These are phyloP conservation scores for Fregetta grallaria DNA, from an alignment of 2,113 vertebrate species.

Conservation along the genomic window DNA sequence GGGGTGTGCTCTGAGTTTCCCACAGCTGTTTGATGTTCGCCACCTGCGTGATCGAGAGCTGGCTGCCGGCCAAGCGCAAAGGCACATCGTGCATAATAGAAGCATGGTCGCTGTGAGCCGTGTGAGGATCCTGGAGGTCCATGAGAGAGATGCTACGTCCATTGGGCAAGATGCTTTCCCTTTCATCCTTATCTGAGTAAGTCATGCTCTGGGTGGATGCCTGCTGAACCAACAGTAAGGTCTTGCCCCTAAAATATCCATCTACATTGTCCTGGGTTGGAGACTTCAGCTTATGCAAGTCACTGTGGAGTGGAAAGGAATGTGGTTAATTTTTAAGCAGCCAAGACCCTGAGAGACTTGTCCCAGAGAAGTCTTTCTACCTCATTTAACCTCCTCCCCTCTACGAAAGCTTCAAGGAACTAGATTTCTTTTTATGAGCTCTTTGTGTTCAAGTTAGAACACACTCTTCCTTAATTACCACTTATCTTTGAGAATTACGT, in stretches of 20 bases:
- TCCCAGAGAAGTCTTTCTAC: slow-evolving; percentile 4
- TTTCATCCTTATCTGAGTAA: slow-evolving; percentile 84
- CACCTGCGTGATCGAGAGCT: slow-evolving; percentile 81
- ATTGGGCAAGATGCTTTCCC: slow-evolving; percentile 78
- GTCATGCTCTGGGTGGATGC: slow-evolving; percentile 81
- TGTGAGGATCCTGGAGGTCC: slow-evolving; percentile 88
- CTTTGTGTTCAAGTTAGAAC: slow-evolving; percentile 38
- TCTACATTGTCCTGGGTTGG: slow-evolving; percentile 79
- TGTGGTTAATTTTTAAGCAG: slow-evolving; percentile 33
- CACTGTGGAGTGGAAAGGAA: slow-evolving; percentile 71
- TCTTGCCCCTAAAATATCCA: slow-evolving; percentile 76
- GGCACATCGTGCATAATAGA: slow-evolving; percentile 78
- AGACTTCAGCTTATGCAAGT: slow-evolving; percentile 81
- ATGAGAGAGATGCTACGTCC: slow-evolving; percentile 93
- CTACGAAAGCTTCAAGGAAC: slow-evolving; percentile 7
- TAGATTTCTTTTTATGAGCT: slow-evolving; percentile 31
- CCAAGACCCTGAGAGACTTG: not conserved
- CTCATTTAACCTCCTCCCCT: slow-evolving; percentile 2
- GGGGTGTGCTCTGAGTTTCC: slow-evolving; percentile 81
- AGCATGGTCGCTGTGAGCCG: slow-evolving; percentile 39
- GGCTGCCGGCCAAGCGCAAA: slow-evolving; percentile 82
- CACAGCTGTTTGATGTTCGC: slow-evolving; percentile 78
- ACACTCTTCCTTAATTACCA: slow-evolving; percentile 27
- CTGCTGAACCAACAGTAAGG: slow-evolving; percentile 81
- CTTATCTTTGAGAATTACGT: not conserved